Base-by-base conservation (phyloP, 35 echinoderm and acorn worm genomes). In the Apostichopus japonicus region DNA sequence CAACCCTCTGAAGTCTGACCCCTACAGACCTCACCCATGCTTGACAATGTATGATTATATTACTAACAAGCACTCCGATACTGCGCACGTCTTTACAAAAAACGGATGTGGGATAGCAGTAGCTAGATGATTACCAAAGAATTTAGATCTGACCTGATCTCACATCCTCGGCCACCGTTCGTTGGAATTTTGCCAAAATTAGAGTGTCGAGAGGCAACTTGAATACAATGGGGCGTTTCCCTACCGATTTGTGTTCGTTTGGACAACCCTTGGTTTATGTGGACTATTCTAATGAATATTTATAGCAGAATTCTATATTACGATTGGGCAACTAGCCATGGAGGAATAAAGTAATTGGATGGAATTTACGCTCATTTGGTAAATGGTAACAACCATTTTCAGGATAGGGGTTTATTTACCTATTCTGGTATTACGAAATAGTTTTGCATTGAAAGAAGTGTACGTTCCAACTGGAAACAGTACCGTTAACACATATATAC, bases 361-460 rank as follows among this genome's bases (percentile, higher is more conserved):
- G 6, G n/a, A 15, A 57, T 65, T 72, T 89, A 23, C 72, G 13
- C 17, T 72, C 25, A 72, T 27, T 65, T 19, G 86, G 17, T 19
- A n/a, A 10, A 51, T 53, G 86, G 62, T 82, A 14, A 53, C 86
- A 51, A 89, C 86, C 23, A 89, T 89, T 89, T 11, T 51, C 24
- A 13, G 86, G n/a, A 27, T 63, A 72, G 86, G 83, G 61, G 17
- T 89, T 89, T 89, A 73, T 89, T 89, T 72, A 89, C 67, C 10
- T 89, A 44, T 44, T 44, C 33, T 54, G 23, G 27, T 67, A 89
- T 89, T 89, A 89, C 62, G 86, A 89, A 89, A 89, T 89, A 27
- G 24, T 57, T 89, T 89, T 27, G 62, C 61, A 65, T 89, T 89
- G 54, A 6, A 84, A 53, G 82, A 24, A 87, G 54, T n/a, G 6